Conservation (phyloP, 2,113 vertebrate genomes). For the Montifringilla adamsi region DNA sequence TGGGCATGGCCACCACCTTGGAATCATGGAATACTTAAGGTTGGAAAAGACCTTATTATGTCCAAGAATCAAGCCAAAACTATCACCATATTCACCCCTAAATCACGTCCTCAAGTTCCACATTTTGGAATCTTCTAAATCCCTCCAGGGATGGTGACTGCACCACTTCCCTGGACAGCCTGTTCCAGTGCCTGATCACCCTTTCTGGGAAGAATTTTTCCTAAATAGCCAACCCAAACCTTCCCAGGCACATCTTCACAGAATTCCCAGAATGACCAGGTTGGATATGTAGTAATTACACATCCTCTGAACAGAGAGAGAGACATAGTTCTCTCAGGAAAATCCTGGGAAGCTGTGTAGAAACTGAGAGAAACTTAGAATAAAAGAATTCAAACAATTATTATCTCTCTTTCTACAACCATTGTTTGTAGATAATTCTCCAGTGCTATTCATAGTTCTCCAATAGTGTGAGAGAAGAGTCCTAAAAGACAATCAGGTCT, state of each 20-base stretch:
- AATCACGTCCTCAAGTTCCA: neutral
- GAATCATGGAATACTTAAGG: neutral
- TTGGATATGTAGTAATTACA: too few relatives aligned
- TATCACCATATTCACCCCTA: neutral
- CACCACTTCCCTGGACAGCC: neutral
- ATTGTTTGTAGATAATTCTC: too few relatives aligned
- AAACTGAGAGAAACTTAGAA: too few relatives aligned
- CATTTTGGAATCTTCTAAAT: fast-evolving
- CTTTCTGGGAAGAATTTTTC: neutral
- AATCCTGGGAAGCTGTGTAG: too few relatives aligned
- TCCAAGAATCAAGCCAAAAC: neutral
- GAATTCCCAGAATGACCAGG: neutral
- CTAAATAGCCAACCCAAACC: neutral
- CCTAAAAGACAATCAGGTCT: too few relatives aligned
- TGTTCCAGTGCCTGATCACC: neutral
- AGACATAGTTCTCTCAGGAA: too few relatives aligned
- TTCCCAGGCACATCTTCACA: neutral
- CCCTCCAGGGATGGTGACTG: too few relatives aligned
- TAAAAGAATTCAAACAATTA: too few relatives aligned
- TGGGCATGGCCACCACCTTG: fast-evolving
- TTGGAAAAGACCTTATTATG: neutral
- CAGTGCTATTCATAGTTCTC: too few relatives aligned
- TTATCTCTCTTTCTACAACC: too few relatives aligned
- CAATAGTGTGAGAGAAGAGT: too few relatives aligned
- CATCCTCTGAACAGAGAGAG: too few relatives aligned